These are phyloP conservation scores for Tachina fera DNA, from an alignment of 2,888 invertebrate genomes.

Conservation along the genomic window DNA sequence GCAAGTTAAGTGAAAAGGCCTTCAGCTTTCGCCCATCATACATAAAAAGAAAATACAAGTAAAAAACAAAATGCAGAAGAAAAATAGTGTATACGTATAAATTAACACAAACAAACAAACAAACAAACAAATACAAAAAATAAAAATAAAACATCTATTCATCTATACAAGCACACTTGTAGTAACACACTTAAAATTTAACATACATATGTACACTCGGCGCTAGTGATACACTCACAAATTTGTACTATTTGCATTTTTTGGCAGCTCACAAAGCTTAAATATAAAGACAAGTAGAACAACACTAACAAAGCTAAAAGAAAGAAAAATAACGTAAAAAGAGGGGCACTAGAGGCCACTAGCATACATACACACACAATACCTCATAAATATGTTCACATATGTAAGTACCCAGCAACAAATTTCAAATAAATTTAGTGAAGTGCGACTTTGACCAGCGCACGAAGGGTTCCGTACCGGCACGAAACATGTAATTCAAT, in stretches of 20 bases:
- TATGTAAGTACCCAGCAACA: neutral
- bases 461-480: no score
- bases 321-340: conserved; percentile 21
- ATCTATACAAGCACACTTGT: conserved; percentile 67
- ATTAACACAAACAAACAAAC: neutral
- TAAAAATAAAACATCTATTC: conserved; percentile 74
- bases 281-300: conserved; percentile 69
- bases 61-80: conserved; percentile 21
- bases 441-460: no score
- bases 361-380: neutral
- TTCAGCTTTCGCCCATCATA: conserved; percentile 64
- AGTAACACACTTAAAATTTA: conserved; percentile 65
- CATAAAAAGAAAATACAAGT: conserved; percentile 16
- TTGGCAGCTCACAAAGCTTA: conserved; percentile 77
- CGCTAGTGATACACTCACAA: conserved; percentile 19
- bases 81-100: conserved; percentile 73
- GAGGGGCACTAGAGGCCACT: conserved; percentile 68
- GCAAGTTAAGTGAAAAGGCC: conserved; percentile 73
- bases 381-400: neutral
- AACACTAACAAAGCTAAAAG: conserved; percentile 42
- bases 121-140: conserved; percentile 75
- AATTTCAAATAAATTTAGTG: no score
- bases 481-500: no score
- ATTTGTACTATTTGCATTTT: conserved; percentile 71
- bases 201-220: conserved; percentile 74